A percentile compares a stretch with the other conserved stretches of the same genome.
Evolutionary conservation across 2,888 invertebrate species (phyloP).

Genomic region (Drosophila setosimentum): DNA sequence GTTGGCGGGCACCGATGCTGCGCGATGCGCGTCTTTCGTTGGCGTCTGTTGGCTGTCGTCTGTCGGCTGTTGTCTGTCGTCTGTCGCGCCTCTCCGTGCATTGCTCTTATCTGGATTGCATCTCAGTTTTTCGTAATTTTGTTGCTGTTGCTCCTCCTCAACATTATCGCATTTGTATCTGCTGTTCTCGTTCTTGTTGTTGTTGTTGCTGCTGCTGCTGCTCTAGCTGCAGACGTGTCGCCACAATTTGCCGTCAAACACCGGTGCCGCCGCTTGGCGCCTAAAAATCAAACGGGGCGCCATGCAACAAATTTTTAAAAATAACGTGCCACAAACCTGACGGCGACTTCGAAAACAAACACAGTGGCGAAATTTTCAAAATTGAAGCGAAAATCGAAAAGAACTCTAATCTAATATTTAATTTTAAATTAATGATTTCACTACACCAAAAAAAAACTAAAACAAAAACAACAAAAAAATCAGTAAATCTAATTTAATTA

Average conservation of each 20-base stretch:
- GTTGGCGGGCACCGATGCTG: slow-evolving; percentile 38
- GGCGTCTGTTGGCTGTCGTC: slow-evolving; percentile 35
- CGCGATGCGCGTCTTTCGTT: slow-evolving; percentile 12
- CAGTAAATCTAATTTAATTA: not conserved
- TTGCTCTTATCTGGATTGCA: slow-evolving; percentile 68
- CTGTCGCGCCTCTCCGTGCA: slow-evolving; percentile 55
- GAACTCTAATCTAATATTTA: not conserved
- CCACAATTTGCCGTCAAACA: slow-evolving; percentile 82
- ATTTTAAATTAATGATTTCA: not conserved
- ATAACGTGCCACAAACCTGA: slow-evolving; percentile 61
- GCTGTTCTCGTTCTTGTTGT: slow-evolving; percentile 33
- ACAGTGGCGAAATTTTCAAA: slow-evolving; percentile 21
- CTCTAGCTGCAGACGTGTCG: slow-evolving; percentile 78
- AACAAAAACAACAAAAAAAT: not conserved
- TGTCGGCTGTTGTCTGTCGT: slow-evolving; percentile 63
- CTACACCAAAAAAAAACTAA: not conserved
- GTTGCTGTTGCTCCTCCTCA: slow-evolving; percentile 34
- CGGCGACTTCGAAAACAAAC: slow-evolving; percentile 37
- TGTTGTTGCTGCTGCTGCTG: slow-evolving; percentile 51
- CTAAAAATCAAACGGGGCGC: slow-evolving; percentile 76
- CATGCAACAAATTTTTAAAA: slow-evolving; percentile 55
- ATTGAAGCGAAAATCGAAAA: not conserved
- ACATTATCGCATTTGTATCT: slow-evolving; percentile 58
- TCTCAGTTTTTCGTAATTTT: slow-evolving; percentile 44
- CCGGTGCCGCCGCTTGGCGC: slow-evolving; percentile 71